Conservation (phyloP, 2,888 invertebrate species). For the Dioctria rufipes region DNA sequence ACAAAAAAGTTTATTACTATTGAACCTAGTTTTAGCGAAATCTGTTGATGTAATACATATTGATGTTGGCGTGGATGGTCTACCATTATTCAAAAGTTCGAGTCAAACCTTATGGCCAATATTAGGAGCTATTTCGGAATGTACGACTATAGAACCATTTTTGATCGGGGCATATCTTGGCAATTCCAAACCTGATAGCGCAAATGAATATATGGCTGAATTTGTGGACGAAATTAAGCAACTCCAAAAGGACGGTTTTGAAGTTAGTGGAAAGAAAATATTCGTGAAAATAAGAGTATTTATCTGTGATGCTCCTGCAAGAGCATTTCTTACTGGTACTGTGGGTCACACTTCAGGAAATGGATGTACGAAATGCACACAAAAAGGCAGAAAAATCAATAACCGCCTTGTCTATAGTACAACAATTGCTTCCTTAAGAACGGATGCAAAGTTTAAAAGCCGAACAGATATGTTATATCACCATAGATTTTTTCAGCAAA, state of each 20-base stretch:
- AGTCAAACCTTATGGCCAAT: neutral
- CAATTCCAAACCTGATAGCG: neutral
- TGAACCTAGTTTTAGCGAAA: neutral
- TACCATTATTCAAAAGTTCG: neutral
- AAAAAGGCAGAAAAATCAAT: conserved; percentile 24
- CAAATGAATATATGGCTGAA: neutral
- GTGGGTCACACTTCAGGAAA: conserved; percentile 41
- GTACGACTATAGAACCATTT: neutral
- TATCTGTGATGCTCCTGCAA: conserved; percentile 43
- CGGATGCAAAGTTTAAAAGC: conserved; percentile 37
- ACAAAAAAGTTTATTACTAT: neutral
- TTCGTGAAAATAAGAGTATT: neutral
- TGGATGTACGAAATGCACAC: conserved; percentile 49
- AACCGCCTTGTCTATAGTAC: conserved; percentile 16
- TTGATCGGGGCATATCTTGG: neutral
- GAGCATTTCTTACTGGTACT: conserved; percentile 37
- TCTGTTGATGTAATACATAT: no score
- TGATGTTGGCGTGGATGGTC: neutral
- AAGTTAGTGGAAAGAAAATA: no score
- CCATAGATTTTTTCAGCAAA: neutral
- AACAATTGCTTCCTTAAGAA: neutral
- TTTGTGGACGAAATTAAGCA: neutral
- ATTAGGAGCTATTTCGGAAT: neutral
- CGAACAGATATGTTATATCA: conserved; percentile 10
- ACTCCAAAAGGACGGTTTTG: no score